Evolutionary conservation across 2,888 invertebrate genomes (phyloP).

Genomic region (Punctoribates punctum): DNA sequence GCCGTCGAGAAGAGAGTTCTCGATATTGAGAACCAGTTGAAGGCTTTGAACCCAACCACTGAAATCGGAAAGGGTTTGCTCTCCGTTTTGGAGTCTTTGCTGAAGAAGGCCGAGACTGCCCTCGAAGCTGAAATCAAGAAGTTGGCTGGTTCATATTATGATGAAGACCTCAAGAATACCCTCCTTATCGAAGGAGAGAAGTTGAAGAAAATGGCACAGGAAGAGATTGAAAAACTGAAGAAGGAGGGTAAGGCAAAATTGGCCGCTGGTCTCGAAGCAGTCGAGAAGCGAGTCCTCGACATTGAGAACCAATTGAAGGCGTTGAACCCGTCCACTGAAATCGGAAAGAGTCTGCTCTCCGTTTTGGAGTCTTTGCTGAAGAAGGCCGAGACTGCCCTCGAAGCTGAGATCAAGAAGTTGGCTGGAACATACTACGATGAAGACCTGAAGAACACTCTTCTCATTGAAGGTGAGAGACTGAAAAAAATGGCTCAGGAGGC

Average conservation of each 20-base stretch:
- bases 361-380: background rate
- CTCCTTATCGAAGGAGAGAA: background rate
- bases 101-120: background rate
- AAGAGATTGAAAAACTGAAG: background rate
- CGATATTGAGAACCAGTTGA: background rate
- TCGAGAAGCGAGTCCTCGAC: background rate
- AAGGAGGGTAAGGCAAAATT: background rate
- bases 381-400: background rate
- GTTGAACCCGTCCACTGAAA: background rate
- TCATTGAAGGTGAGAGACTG: background rate
- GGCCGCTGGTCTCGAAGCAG: constrained; percentile 4
- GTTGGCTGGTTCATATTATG: background rate
- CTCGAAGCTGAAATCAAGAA: background rate
- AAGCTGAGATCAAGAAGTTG: constrained; percentile 22
- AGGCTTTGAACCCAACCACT: constrained; percentile 3
- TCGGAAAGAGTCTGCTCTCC: background rate
- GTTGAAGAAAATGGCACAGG: background rate
- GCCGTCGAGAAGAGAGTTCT: background rate
- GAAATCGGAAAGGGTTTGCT: background rate
- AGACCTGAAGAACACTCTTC: background rate
- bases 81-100: background rate
- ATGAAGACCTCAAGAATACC: background rate
- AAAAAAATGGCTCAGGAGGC: background rate
- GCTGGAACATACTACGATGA: background rate
- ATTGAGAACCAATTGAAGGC: background rate